Base-by-base conservation (phyloP, 2,888 invertebrate genomes). In the Linnaemya tessellans region DNA sequence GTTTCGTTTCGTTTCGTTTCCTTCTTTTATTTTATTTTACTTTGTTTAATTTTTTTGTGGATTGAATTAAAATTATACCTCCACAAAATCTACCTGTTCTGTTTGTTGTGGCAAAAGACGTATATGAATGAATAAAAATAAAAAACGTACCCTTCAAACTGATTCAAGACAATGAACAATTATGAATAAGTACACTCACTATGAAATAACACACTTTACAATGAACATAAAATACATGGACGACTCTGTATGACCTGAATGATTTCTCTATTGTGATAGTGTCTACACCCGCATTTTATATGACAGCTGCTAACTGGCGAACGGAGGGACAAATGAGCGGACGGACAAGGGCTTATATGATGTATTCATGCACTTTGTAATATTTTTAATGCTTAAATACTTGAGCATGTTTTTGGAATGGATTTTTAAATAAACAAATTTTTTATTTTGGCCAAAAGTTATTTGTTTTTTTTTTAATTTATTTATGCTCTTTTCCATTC, bases 281-380 rank as follows among this genome's bases (percentile, higher is more conserved):
- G 87, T 87, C 87, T 80, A 80, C 87, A 87, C 87, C 87, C 87
- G 83, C 80, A 87, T 86, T 86, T 70, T 46, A 71, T 80, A 82
- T 84, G 87, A 87, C 87, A 87, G 87, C 87, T 87, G 87, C 85
- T 85, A 84, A 84, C 78, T 81, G 75, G 56, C 30, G 22, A 43
- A 68, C 15, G 62, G 30, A 49, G 11, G 15, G 58, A 68, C 54
- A 15, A 18, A 41, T 11, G 41, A 8, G 51, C 13, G 4, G 22
- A 49, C 25, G 30, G 41, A 58, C 46, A 18, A 9, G 13, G 18
- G 15, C 2, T 18, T 62, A 41, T 51, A 22, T 46, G 35, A 51
- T 35, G n/a, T 46, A 22, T 38, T 38, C 25, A 20, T 43, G 43
- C 15, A 51, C 41, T 46, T 58, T 49, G 65, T 65, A 51, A 1